Percentiles rank a stretch among this genome's conserved stretches.
phyloP scores from a whole-genome alignment of 92 coral and sea anemone species.

The Porites rus region DNA sequence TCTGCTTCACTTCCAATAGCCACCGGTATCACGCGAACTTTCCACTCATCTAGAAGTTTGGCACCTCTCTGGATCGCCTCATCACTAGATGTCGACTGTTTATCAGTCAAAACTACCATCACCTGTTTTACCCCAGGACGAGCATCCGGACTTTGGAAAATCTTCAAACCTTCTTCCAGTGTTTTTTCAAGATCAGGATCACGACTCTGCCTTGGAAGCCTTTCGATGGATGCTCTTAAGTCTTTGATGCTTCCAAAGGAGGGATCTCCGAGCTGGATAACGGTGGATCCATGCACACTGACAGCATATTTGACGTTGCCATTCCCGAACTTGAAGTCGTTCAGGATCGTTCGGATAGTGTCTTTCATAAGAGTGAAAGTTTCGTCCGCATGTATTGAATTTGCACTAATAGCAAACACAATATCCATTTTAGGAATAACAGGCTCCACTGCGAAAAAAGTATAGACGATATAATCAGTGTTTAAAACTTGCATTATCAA shows the following conservation, averaged over 20 bases:
- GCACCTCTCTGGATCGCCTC: slow-evolving; percentile 57
- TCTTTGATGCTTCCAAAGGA: slow-evolving; percentile 57
- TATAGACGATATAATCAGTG: too few species aligned
- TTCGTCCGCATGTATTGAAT: slow-evolving; percentile 56
- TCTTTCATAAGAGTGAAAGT: slow-evolving; percentile 73
- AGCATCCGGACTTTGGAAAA: slow-evolving; percentile 71
- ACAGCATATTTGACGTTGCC: slow-evolving; percentile 71
- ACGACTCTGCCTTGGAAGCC: slow-evolving; percentile 46
- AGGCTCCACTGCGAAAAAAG: slow-evolving; percentile 15
- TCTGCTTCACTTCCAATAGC: slow-evolving; percentile 65
- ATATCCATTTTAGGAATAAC: slow-evolving; percentile 68
- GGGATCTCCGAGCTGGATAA: slow-evolving; percentile 38
- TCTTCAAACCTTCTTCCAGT: slow-evolving; percentile 52
- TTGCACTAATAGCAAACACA: slow-evolving; percentile 76
- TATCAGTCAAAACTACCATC: slow-evolving; percentile 85
- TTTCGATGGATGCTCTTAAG: slow-evolving; percentile 47
- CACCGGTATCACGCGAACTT: slow-evolving; percentile 70
- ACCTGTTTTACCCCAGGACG: slow-evolving; percentile 78
- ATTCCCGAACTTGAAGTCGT: slow-evolving; percentile 44
- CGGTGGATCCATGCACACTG: slow-evolving; percentile 63
- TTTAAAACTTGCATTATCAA: too few species aligned
- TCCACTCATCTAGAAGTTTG: slow-evolving; percentile 39
- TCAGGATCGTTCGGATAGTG: slow-evolving; percentile 68
- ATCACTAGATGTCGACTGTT: slow-evolving; percentile 72
- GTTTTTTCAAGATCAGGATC: slow-evolving; percentile 70